Conservation (phyloP, 2,113 vertebrate species). For the Recurvirostra avosetta region DNA sequence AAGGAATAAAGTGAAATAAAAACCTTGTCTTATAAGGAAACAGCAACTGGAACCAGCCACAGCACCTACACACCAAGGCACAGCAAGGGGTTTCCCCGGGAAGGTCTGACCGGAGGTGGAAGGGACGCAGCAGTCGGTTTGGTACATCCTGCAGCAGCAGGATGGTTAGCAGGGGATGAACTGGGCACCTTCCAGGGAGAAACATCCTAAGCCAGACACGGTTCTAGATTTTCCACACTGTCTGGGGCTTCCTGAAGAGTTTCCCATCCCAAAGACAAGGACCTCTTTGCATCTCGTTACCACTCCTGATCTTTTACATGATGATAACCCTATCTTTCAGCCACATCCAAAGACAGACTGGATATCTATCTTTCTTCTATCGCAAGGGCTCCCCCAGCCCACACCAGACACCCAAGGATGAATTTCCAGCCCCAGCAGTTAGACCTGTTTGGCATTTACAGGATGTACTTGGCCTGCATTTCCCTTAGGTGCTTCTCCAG, state of each 20-base stretch:
- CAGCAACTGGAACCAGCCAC: background rate
- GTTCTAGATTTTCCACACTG: background rate
- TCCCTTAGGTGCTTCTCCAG: background rate
- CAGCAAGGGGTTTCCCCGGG: background rate
- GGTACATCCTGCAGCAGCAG: background rate
- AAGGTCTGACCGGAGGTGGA: background rate
- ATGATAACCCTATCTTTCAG: background rate
- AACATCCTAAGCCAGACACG: background rate
- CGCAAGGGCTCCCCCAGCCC: background rate
- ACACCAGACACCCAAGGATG: background rate
- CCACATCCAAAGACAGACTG: background rate
- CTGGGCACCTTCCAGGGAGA: background rate
- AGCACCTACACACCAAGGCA: background rate
- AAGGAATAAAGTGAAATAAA: background rate
- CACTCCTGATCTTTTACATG: background rate
- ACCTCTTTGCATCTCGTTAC: background rate
- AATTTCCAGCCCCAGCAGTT: conserved; percentile 1
- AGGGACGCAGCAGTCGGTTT: background rate
- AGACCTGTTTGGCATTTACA: background rate
- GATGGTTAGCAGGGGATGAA: background rate
- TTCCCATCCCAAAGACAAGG: background rate
- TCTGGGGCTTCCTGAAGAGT: background rate
- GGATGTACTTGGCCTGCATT: background rate
- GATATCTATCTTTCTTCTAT: background rate
- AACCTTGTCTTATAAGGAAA: background rate